Evolutionary conservation across 2,888 invertebrate genomes (phyloP).

Genomic region (Lasioglossum morio): DNA sequence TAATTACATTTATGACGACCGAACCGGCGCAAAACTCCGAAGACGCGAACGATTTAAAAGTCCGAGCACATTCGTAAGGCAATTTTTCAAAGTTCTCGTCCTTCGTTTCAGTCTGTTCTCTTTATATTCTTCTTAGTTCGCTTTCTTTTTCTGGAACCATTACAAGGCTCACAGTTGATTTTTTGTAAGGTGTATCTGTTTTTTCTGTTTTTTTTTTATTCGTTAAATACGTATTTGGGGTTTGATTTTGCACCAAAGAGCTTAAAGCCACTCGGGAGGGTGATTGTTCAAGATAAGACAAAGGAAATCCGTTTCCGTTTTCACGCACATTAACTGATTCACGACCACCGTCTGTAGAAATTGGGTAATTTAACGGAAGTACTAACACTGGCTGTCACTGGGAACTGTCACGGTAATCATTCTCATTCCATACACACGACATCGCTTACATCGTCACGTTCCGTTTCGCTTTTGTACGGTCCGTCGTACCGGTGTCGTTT

Average conservation of each 20-base stretch:
- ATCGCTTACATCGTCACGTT: slow-evolving; percentile 60
- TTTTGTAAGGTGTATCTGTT: not conserved
- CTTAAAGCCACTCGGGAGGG: slow-evolving; percentile 46
- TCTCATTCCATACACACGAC: slow-evolving; percentile 55
- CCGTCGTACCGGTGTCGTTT: slow-evolving; percentile 40
- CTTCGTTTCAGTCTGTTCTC: slow-evolving; percentile 28
- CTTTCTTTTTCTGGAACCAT: not conserved
- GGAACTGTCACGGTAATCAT: slow-evolving; percentile 53
- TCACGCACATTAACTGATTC: slow-evolving; percentile 19
- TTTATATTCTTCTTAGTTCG: not conserved
- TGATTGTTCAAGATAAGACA: not conserved
- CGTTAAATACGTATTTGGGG: not conserved
- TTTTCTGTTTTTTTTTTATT: not conserved
- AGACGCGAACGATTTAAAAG: slow-evolving; percentile 67
- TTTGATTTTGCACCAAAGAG: slow-evolving; percentile 22
- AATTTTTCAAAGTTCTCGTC: slow-evolving; percentile 46
- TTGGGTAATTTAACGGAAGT: slow-evolving; percentile 19
- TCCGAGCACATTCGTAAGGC: slow-evolving; percentile 64
- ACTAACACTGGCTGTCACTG: slow-evolving; percentile 47
- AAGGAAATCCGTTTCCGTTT: slow-evolving; percentile 10
- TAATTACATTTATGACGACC: slow-evolving; percentile 59
- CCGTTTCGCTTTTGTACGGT: slow-evolving; percentile 48
- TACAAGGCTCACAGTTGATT: not conserved
- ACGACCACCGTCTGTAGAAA: slow-evolving; percentile 4
- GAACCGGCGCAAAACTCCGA: slow-evolving; percentile 55